phyloP scores from a whole-genome alignment of 1,140 invertebrate genomes.

The Drosophila ironensis region DNA sequence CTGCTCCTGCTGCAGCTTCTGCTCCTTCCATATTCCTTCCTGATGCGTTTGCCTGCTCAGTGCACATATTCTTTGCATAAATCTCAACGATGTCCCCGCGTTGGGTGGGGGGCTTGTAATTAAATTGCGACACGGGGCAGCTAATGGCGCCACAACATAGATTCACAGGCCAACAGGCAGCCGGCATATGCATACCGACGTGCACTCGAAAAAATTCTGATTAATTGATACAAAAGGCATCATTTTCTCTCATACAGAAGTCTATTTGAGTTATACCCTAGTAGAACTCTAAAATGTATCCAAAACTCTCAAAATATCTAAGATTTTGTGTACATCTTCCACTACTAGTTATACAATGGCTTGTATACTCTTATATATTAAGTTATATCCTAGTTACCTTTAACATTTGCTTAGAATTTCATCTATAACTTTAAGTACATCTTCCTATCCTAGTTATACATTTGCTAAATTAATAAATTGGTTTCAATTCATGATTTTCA shows the following conservation, averaged over 20 bases:
- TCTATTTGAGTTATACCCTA: no score
- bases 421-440: no score
- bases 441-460: no score
- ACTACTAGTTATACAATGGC: no score
- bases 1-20: not conserved
- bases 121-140: slow-evolving; percentile 72
- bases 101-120: slow-evolving; percentile 57
- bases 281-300: no score
- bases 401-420: no score
- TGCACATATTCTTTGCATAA: slow-evolving; percentile 62
- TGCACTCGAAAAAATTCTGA: slow-evolving; percentile 7
- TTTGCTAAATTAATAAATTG: no score
- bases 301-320: no score
- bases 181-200: slow-evolving; percentile 43
- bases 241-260: not conserved
- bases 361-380: no score
- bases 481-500: no score
- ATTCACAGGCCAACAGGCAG: slow-evolving; percentile 55
- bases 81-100: slow-evolving; percentile 47
- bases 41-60: slow-evolving; percentile 27
- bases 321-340: no score
- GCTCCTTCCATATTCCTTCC: not conserved
- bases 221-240: not conserved
- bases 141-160: slow-evolving; percentile 74
- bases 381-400: no score